A percentile compares a stretch with the other conserved stretches of the same genome.
Conservation (phyloP, 2,113 vertebrate species). For the Phalacrocorax aristotelis region DNA sequence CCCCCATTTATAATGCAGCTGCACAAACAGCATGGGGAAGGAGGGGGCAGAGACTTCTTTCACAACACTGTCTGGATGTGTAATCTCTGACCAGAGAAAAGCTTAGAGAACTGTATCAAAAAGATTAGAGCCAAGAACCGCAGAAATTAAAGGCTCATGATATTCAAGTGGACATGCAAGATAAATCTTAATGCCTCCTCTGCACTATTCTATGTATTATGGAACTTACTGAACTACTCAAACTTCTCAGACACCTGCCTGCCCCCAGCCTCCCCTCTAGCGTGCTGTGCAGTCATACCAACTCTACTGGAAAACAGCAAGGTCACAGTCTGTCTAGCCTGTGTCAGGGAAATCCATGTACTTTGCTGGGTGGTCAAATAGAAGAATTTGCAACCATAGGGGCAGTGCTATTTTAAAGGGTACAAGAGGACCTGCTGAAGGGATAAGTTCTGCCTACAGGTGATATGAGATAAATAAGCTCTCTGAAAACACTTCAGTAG, state of each 20-base stretch:
- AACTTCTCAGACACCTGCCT: background rate
- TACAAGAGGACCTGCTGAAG: background rate
- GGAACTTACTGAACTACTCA: background rate
- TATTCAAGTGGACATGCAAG: background rate
- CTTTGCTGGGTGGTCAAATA: background rate
- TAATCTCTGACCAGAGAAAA: background rate
- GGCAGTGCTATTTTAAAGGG: background rate
- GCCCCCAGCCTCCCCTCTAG: fast-evolving
- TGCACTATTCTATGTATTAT: background rate
- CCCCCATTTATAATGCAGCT: background rate
- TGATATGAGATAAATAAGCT: background rate
- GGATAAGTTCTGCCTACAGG: background rate
- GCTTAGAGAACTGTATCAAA: background rate
- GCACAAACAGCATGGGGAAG: background rate
- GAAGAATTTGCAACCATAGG: background rate
- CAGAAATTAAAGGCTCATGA: background rate
- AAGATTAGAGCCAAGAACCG: background rate
- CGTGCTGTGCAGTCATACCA: background rate
- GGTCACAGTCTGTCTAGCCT: background rate
- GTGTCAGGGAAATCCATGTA: background rate
- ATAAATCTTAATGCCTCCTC: background rate
- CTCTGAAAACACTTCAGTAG: background rate
- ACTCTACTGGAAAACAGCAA: background rate
- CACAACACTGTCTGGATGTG: background rate
- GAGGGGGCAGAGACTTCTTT: background rate